Evolutionary conservation across 2,797 vertebrate species (phyloP).

Genomic region (Acomys russatus): DNA sequence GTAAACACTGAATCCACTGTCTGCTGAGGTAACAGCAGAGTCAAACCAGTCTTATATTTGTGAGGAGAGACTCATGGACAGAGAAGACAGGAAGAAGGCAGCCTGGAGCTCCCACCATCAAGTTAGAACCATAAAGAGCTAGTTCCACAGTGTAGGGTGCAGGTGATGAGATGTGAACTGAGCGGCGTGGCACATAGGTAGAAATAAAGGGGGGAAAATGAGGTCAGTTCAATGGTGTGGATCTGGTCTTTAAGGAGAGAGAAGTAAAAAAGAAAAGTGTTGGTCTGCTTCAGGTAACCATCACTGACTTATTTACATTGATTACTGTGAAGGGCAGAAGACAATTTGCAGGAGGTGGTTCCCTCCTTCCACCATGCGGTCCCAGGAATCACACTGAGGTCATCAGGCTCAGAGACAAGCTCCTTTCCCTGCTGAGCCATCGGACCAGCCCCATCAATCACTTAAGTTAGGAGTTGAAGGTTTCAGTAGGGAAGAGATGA

Average conservation of each 20-base stretch:
- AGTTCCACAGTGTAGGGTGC: neutral
- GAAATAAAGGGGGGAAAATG: neutral
- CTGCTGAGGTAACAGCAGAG: neutral
- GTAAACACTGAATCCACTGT: neutral
- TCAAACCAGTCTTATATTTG: neutral
- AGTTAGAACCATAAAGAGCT: neutral
- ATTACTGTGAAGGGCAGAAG: neutral
- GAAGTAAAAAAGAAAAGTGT: neutral
- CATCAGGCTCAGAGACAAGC: neutral
- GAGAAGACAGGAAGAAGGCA: neutral
- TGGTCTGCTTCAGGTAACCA: neutral
- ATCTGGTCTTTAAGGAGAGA: neutral
- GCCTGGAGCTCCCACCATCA: neutral
- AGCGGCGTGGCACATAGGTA: neutral
- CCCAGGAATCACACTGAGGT: neutral
- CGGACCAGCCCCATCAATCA: neutral
- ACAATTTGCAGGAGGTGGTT: neutral
- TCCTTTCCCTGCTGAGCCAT: neutral
- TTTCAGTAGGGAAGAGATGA: slow-evolving; percentile 26
- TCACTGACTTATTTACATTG: neutral
- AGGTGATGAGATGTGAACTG: neutral
- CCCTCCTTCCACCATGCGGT: neutral
- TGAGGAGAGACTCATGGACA: neutral
- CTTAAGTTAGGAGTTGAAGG: neutral
- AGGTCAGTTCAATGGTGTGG: neutral